phyloP scores from a whole-genome alignment of 2,797 vertebrate genomes.

The Philypnodon macrostomus region DNA sequence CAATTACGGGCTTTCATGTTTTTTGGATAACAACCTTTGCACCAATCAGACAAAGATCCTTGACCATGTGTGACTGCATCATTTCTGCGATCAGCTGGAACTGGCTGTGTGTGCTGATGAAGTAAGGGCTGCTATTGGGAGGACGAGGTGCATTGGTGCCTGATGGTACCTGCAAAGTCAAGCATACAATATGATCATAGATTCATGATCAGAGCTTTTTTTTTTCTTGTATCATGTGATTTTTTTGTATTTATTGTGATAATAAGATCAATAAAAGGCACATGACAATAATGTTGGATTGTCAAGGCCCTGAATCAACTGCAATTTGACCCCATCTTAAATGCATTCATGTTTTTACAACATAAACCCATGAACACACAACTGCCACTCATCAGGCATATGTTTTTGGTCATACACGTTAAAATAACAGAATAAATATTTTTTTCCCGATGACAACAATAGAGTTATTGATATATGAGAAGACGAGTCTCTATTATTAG shows the following conservation, averaged over 20 bases:
- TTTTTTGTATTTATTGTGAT: too few species aligned
- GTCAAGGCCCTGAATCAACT: too few species aligned
- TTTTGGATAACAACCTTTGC: conserved; percentile 82
- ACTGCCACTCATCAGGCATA: too few species aligned
- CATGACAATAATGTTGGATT: too few species aligned
- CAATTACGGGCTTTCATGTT: not conserved
- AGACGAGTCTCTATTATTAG: conserved; percentile 15
- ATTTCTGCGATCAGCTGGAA: conserved; percentile 89
- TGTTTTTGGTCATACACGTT: too few species aligned
- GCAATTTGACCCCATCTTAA: too few species aligned
- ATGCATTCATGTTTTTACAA: too few species aligned
- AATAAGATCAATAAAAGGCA: too few species aligned
- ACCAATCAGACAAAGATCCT: conserved; percentile 94
- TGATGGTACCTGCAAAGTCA: conserved; percentile 79
- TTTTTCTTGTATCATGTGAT: too few species aligned
- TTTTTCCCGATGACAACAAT: not conserved
- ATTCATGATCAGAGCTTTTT: too few species aligned
- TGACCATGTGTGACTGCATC: conserved; percentile 94
- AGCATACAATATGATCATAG: not conserved
- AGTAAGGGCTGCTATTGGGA: conserved; percentile 66
- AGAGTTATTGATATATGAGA: conserved; percentile 15
- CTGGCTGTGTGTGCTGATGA: conserved; percentile 87
- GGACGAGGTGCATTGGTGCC: conserved; percentile 74
- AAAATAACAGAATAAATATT: not conserved
- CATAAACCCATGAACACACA: too few species aligned